phyloP scores from a whole-genome alignment of 2,888 invertebrate genomes.

The Coecobrya sp. region DNA sequence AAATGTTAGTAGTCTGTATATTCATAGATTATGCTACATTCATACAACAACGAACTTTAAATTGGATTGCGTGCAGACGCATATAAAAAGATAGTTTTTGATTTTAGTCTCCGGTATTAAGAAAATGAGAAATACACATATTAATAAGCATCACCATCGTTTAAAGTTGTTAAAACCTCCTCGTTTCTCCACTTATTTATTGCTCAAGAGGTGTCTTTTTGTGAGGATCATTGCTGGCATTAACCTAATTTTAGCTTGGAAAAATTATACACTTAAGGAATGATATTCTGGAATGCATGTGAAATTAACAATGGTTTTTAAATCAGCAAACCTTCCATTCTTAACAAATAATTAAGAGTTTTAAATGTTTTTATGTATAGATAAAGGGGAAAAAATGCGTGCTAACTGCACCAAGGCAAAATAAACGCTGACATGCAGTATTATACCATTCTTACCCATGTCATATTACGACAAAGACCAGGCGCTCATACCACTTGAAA shows the following conservation, averaged over 20 bases:
- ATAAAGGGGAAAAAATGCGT: background rate
- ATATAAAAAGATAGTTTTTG: too few species aligned
- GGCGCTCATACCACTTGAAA: constrained; percentile 5
- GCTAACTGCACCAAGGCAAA: background rate
- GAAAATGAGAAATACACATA: too few species aligned
- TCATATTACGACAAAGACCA: background rate
- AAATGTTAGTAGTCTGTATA: too few species aligned
- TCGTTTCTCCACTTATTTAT: background rate
- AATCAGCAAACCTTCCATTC: background rate
- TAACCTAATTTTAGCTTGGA: constrained; percentile 65
- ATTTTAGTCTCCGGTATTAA: too few species aligned
- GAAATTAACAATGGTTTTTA: background rate
- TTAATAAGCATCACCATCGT: background rate
- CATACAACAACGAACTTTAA: too few species aligned
- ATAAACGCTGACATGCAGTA: background rate
- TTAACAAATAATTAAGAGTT: background rate
- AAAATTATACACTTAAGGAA: background rate
- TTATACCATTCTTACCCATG: background rate
- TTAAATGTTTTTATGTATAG: background rate
- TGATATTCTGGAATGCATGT: background rate
- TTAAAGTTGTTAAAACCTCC: background rate
- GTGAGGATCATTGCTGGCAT: constrained; percentile 45
- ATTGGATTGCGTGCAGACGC: too few species aligned
- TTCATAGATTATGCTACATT: too few species aligned
- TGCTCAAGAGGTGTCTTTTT: constrained; percentile 11